These are phyloP conservation scores for Lucifuga dentata DNA, from an alignment of 2,113 vertebrate genomes.

Conservation along the genomic window DNA sequence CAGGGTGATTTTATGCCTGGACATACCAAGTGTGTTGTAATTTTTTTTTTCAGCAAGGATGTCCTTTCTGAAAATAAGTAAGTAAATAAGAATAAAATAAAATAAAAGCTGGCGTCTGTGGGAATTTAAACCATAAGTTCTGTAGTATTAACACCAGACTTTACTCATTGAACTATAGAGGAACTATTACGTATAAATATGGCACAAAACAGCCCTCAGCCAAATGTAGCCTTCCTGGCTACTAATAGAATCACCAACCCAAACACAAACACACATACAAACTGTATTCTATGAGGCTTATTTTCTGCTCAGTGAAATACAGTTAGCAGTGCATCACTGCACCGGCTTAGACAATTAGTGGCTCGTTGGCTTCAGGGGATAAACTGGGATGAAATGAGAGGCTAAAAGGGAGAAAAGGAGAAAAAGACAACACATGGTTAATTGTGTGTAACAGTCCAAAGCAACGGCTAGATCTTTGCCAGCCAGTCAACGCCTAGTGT, in stretches of 20 bases:
- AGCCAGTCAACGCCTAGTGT: constrained; percentile 33
- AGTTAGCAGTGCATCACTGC: constrained; percentile 60
- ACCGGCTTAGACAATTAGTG: constrained; percentile 53
- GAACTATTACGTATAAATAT: constrained; percentile 53
- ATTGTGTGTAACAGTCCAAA: constrained; percentile 61
- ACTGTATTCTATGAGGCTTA: constrained; percentile 33
- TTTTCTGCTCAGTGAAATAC: constrained; percentile 62
- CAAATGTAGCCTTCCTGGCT: constrained; percentile 29
- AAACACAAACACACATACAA: constrained; percentile 11
- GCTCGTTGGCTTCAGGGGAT: constrained; percentile 50
- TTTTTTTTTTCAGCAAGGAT: constrained; percentile 15
- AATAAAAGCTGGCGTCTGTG: too few relatives aligned
- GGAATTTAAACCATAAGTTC: constrained; percentile 31
- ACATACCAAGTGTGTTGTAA: too few relatives aligned
- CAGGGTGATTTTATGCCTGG: constrained; percentile 2
- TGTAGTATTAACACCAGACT: constrained; percentile 20
- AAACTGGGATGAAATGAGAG: constrained; percentile 43
- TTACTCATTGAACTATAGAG: constrained; percentile 29
- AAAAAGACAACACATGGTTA: constrained; percentile 41
- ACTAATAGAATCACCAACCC: constrained; percentile 47
- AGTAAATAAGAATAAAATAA: too few relatives aligned
- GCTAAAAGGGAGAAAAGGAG: constrained; percentile 37
- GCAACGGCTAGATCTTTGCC: constrained; percentile 35
- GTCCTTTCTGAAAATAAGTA: too few relatives aligned
- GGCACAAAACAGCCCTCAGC: constrained; percentile 49